Conservation (phyloP, 2,113 vertebrate genomes). For the Myodes glareolus region DNA sequence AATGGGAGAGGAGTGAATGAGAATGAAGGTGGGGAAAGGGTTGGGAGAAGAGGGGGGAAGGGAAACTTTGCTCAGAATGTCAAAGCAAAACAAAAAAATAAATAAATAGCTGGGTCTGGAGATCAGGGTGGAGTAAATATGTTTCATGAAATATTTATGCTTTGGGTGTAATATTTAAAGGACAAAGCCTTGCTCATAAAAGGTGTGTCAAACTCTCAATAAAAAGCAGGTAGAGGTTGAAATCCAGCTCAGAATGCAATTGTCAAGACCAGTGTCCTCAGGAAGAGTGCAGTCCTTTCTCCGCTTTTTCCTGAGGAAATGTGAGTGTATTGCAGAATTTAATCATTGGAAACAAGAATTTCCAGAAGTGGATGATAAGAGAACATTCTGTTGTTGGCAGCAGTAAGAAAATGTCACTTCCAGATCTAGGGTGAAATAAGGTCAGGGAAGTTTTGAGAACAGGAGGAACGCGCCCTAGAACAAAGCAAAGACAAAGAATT, state of each 20-base stretch:
- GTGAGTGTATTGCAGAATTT: background rate
- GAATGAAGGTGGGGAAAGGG: background rate
- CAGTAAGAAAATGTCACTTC: no score
- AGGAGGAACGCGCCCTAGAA: background rate
- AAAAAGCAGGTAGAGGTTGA: fast-evolving
- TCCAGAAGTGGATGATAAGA: background rate
- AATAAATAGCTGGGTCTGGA: background rate
- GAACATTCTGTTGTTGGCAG: background rate
- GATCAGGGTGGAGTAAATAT: background rate
- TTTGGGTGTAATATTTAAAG: background rate
- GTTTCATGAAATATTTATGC: background rate
- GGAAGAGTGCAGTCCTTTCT: background rate
- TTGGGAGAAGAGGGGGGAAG: background rate
- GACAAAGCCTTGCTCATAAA: background rate
- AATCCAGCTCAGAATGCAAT: background rate
- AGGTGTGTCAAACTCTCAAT: background rate
- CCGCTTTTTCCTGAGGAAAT: background rate
- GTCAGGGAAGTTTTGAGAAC: background rate
- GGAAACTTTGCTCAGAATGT: background rate
- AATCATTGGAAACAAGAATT: background rate
- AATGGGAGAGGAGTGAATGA: background rate
- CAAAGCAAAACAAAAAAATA: background rate
- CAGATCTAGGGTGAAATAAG: background rate
- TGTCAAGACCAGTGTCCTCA: background rate
- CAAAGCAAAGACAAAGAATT: background rate